phyloP scores from a whole-genome alignment of 2,113 vertebrate genomes.

The Phocoena phocoena region DNA sequence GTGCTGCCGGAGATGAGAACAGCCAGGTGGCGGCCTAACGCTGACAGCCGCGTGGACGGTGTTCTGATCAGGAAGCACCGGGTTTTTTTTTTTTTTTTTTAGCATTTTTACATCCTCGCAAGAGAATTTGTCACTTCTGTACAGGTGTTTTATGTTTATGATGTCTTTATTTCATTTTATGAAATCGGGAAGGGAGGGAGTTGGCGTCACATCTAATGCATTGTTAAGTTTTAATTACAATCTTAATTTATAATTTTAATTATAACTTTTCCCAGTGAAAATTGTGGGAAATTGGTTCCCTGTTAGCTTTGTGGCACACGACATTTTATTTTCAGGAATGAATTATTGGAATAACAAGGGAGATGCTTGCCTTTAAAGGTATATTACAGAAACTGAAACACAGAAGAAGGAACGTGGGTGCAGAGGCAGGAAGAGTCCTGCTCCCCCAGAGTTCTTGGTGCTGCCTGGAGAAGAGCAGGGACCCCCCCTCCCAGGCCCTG shows the following conservation, averaged over 20 bases:
- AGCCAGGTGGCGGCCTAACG: accelerated
- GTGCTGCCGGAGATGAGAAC: accelerated
- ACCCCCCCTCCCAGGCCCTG: accelerated
- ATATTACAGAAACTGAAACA: accelerated
- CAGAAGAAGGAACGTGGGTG: not conserved
- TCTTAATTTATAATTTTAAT: conserved; percentile 28
- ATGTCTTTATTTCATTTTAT: not conserved
- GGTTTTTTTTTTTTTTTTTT: too few relatives aligned
- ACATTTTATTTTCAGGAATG: not conserved
- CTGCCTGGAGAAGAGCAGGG: not conserved
- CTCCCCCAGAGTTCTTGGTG: not conserved
- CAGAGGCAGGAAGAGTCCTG: not conserved
- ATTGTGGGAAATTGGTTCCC: not conserved
- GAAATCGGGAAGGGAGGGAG: not conserved
- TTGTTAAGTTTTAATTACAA: conserved; percentile 8
- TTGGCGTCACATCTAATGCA: not conserved
- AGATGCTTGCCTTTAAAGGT: not conserved
- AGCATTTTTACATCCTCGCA: not conserved
- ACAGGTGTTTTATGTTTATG: not conserved
- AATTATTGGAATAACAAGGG: not conserved
- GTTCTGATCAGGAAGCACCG: not conserved
- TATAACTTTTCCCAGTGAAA: not conserved
- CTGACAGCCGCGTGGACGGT: accelerated
- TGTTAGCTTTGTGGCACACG: not conserved
- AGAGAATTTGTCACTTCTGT: not conserved